Conservation (phyloP, 2,888 invertebrate genomes). For the Leucophenga maculata region DNA sequence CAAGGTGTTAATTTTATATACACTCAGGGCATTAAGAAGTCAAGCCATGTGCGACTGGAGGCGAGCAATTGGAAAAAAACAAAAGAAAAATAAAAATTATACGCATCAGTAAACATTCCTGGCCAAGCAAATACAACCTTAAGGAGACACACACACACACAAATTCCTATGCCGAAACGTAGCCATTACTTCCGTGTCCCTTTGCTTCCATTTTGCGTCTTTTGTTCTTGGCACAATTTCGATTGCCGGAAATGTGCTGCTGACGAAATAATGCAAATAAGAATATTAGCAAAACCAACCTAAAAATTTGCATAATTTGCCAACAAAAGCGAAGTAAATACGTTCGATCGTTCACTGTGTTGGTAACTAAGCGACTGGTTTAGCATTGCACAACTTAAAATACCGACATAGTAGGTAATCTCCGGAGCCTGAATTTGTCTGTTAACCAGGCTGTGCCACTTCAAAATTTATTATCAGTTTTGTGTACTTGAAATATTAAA, state of each 20-base stretch:
- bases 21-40: slow-evolving; percentile 53
- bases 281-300: slow-evolving; percentile 52
- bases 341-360: no score
- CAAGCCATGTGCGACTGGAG: slow-evolving; percentile 44
- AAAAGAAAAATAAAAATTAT: slow-evolving; percentile 44
- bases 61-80: background rate
- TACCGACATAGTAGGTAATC: background rate
- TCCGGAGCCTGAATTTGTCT: background rate
- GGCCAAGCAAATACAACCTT: slow-evolving; percentile 37
- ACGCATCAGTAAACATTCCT: slow-evolving; percentile 49
- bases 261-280: slow-evolving; percentile 51
- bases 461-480: background rate
- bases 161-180: background rate
- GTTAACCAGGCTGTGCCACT: background rate
- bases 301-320: slow-evolving; percentile 57
- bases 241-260: background rate
- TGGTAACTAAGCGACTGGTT: background rate
- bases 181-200: background rate
- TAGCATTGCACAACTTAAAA: background rate
- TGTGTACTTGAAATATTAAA: background rate
- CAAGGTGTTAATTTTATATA: slow-evolving; percentile 1
- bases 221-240: background rate
- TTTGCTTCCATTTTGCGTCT: no score
- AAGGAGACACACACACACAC: background rate
- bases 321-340: slow-evolving; percentile 25